A percentile compares a stretch with the other conserved stretches of the same genome.
These are phyloP conservation scores for Carcharodon carcharias DNA, from an alignment of 2,797 vertebrate species.

Conservation along the genomic window DNA sequence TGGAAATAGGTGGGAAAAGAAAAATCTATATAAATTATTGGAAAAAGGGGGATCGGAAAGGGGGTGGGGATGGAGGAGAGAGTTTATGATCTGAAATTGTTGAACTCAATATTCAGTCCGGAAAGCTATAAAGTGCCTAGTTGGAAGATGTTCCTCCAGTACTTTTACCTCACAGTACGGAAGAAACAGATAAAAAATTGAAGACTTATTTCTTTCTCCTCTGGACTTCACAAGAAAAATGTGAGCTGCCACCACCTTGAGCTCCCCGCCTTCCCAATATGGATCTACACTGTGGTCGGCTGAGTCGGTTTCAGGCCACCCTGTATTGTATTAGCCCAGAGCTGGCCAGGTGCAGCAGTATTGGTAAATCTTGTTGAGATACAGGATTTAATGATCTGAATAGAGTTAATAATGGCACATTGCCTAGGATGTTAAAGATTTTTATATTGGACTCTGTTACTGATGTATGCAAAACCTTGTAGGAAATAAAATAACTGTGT, in stretches of 20 bases:
- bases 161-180: not conserved
- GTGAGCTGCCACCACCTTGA: no score
- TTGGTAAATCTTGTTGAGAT: not conserved
- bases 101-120: no score
- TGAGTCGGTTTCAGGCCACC: not conserved
- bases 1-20: no score
- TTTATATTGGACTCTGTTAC: not conserved
- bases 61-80: no score
- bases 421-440: not conserved
- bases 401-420: not conserved
- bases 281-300: not conserved
- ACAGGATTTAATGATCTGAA: not conserved
- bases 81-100: no score
- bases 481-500: not conserved
- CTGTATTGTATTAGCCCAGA: not conserved
- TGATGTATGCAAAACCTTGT: not conserved
- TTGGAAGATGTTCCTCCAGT: no score
- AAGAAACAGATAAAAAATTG: not conserved
- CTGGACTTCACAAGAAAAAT: not conserved
- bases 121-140: no score
- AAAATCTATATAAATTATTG: no score
- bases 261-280: not conserved
- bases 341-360: not conserved
- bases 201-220: no score
- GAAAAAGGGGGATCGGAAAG: no score